Evolutionary conservation across 2,888 invertebrate genomes (phyloP), one percentile per base, ranked within the genome.

Genomic region (Dynastes maya): DNA sequence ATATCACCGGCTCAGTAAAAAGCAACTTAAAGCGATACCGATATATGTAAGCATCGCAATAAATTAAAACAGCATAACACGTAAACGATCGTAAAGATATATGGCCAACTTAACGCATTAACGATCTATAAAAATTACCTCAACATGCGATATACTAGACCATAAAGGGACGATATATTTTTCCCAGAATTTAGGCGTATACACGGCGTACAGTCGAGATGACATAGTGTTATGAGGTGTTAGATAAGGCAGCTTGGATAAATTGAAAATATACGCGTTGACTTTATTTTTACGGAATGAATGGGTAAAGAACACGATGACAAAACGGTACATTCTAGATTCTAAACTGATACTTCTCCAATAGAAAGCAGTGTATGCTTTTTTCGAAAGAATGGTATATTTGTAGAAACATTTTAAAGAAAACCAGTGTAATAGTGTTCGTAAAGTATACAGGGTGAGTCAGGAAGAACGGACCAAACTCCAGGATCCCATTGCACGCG

Each of bases 31-130:
- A 5, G 32, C 32, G 2, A 11, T 8, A 45, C 11, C 9, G 8
- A 45, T 8, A 45, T 11, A 37, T 6, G n/a, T 51, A n/a, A 53
- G 16, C n/a, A 53, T 53, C n/a, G 16, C 53, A 6, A 53, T n/a
- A n/a, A 53, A 53, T 53, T n/a, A 53, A n/a, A 8, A n/a, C 53
- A 2, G n/a, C 3, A 16, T 16, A 53, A 53, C n/a, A 16, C 53
- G n/a, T 53, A 53, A 53, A 53, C 53, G 53, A 53, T 53, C 53
- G 53, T 53, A 53, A 53, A 53, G 6, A 53, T 53, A 53, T 53
- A 53, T 53, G 16, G 5, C 53, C 53, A 53, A 53, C 53, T 53
- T 53, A 53, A n/a, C 5, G n/a, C 53, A n/a, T 53, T 53, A 53
- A 53, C 53, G 53, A 16, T 5, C 53, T 53, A 53, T 53, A 53